Evolutionary conservation across 2,113 vertebrate species (phyloP).

Genomic region (Chaetodon auriga): DNA sequence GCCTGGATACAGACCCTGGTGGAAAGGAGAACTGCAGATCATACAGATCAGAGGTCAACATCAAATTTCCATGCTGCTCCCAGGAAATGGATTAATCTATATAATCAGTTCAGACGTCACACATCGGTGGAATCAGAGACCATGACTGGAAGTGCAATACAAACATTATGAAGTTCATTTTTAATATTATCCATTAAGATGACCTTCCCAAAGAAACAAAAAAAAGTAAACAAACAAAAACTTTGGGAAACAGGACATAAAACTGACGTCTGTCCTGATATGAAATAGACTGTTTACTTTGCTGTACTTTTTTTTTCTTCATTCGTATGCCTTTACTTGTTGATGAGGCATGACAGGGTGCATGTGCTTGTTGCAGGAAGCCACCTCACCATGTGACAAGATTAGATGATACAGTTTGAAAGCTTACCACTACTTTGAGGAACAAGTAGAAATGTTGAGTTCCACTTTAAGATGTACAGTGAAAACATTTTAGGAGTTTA

Average conservation of each 20-base stretch:
- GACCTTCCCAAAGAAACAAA: slow-evolving; percentile 5
- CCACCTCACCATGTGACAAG: neutral
- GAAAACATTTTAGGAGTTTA: neutral
- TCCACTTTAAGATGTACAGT: neutral
- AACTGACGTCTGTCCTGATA: slow-evolving; percentile 1
- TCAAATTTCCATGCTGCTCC: slow-evolving; percentile 62
- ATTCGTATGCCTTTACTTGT: neutral
- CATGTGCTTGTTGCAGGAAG: slow-evolving; percentile 6
- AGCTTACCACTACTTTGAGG: neutral
- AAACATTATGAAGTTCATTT: slow-evolving; percentile 37
- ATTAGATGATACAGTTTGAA: neutral
- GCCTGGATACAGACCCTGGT: slow-evolving; percentile 18
- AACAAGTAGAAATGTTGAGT: neutral
- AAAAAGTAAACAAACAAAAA: slow-evolving; percentile 38
- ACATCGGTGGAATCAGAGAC: slow-evolving; percentile 19
- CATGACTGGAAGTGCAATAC: slow-evolving; percentile 29
- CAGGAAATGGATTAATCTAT: slow-evolving; percentile 65
- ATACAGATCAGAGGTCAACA: slow-evolving; percentile 43
- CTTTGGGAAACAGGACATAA: slow-evolving; percentile 18
- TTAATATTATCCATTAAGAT: slow-evolving; percentile 16
- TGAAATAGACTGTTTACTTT: slow-evolving; percentile 14
- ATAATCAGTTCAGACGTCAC: slow-evolving; percentile 50
- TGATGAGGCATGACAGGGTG: neutral
- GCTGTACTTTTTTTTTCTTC: neutral
- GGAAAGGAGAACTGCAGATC: slow-evolving; percentile 49